These are phyloP conservation scores for Cirrhinus molitorella DNA, from an alignment of 2,797 vertebrate genomes.

Conservation along the genomic window DNA sequence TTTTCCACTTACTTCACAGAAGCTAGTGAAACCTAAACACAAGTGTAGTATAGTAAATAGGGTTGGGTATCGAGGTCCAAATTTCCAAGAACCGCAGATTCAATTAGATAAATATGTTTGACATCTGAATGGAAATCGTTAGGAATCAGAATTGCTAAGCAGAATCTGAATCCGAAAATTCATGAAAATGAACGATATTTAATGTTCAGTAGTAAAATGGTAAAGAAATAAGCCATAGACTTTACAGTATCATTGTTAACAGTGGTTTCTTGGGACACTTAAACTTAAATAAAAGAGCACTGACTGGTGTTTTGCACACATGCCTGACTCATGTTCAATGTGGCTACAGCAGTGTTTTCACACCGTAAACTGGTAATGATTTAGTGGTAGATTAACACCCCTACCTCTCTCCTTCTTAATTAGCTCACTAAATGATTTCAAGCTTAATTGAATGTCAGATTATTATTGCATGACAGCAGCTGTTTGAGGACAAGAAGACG, in stretches of 20 bases:
- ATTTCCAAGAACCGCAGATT: neutral
- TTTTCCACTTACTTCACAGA: neutral
- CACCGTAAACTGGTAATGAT: constrained; percentile 19
- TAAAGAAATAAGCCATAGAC: neutral
- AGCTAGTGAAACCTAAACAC: neutral
- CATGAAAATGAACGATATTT: neutral
- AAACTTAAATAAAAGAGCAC: neutral
- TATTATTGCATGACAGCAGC: constrained; percentile 57
- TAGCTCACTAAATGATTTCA: constrained; percentile 68
- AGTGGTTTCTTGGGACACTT: constrained; percentile 1
- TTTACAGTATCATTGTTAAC: constrained; percentile 2
- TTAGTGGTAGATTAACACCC: constrained; percentile 22
- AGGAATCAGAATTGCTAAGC: neutral
- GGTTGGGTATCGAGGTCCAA: neutral
- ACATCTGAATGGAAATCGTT: no score
- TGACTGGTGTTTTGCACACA: neutral
- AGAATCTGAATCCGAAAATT: neutral
- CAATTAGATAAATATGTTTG: no score
- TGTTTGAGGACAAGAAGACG: constrained; percentile 49
- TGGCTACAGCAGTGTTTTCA: constrained; percentile 9
- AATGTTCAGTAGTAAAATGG: neutral
- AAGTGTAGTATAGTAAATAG: neutral
- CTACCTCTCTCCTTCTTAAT: constrained; percentile 40
- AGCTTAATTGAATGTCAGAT: constrained; percentile 66
- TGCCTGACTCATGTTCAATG: neutral